These are phyloP conservation scores for Cardiocondyla obscurior DNA, from an alignment of 1,140 invertebrate genomes.

Conservation along the genomic window DNA sequence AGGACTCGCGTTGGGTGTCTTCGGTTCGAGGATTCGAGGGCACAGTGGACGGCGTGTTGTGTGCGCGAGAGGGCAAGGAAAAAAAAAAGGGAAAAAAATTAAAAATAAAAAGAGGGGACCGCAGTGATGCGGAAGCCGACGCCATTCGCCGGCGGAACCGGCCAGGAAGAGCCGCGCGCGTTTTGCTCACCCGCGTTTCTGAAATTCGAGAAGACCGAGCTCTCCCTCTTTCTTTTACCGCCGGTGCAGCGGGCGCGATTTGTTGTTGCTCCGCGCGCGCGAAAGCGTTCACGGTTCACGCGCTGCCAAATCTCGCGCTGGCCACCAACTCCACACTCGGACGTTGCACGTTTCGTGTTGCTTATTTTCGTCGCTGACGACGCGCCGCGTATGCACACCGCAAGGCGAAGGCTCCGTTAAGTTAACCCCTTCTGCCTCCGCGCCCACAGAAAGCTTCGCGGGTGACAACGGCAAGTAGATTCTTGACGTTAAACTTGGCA, in stretches of 20 bases:
- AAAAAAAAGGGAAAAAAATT: too few relatives aligned
- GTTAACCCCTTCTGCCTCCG: constrained; percentile 32
- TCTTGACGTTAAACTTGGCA: constrained; percentile 1
- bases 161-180: not conserved
- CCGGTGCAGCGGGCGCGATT: constrained; percentile 20
- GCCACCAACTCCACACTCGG: constrained; percentile 21
- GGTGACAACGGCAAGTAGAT: not conserved
- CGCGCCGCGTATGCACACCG: constrained; percentile 21
- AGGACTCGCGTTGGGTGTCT: too few relatives aligned
- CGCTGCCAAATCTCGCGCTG: constrained; percentile 44
- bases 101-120: too few relatives aligned
- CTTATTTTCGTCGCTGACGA: constrained; percentile 56
- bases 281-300: not conserved
- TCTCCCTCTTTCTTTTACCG: not conserved
- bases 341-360: constrained; percentile 49
- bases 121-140: not conserved
- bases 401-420: constrained; percentile 42
- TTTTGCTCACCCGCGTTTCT: not conserved
- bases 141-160: not conserved
- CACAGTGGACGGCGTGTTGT: not conserved
- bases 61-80: too few relatives aligned
- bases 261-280: constrained; percentile 1
- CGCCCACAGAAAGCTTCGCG: not conserved
- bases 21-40: not conserved
- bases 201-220: constrained; percentile 37